A percentile compares a stretch with the other conserved stretches of the same genome.
Conservation (phyloP, 2,888 invertebrate genomes). For the Sphecodes monilicornis region DNA sequence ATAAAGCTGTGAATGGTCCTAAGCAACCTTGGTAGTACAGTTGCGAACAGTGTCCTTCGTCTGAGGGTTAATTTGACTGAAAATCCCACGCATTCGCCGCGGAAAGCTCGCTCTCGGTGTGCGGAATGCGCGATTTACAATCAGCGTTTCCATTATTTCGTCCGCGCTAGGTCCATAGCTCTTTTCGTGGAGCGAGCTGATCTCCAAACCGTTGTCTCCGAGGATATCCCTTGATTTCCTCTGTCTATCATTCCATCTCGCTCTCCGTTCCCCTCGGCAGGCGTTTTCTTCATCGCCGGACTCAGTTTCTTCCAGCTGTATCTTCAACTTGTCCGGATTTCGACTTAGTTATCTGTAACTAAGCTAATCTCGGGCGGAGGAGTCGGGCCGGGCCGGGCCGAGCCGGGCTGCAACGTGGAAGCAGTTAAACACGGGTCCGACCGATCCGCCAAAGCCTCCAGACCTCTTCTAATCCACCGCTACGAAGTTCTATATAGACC, state of each 20-base stretch:
- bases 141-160: slow-evolving; percentile 10
- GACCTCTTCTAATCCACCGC: slow-evolving; percentile 76
- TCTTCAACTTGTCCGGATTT: slow-evolving; percentile 69
- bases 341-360: slow-evolving; percentile 81
- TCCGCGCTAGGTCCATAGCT: neutral
- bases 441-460: slow-evolving; percentile 78
- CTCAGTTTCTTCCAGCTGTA: slow-evolving; percentile 60
- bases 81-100: neutral
- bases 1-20: neutral
- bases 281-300: slow-evolving; percentile 30
- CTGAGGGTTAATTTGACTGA: neutral
- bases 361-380: slow-evolving; percentile 80
- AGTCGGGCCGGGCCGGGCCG: slow-evolving; percentile 71
- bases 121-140: neutral
- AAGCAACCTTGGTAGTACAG: neutral
- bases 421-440: slow-evolving; percentile 79
- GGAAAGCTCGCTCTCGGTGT: neutral
- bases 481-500: slow-evolving; percentile 68
- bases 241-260: slow-evolving; percentile 32
- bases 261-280: neutral
- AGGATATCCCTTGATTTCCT: slow-evolving; percentile 30
- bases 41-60: neutral
- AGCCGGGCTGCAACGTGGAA: slow-evolving; percentile 62
- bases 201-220: slow-evolving; percentile 36
- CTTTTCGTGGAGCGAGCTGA: slow-evolving; percentile 21